phyloP scores from a whole-genome alignment of 2,888 invertebrate species.

The Zygaena filipendulae region DNA sequence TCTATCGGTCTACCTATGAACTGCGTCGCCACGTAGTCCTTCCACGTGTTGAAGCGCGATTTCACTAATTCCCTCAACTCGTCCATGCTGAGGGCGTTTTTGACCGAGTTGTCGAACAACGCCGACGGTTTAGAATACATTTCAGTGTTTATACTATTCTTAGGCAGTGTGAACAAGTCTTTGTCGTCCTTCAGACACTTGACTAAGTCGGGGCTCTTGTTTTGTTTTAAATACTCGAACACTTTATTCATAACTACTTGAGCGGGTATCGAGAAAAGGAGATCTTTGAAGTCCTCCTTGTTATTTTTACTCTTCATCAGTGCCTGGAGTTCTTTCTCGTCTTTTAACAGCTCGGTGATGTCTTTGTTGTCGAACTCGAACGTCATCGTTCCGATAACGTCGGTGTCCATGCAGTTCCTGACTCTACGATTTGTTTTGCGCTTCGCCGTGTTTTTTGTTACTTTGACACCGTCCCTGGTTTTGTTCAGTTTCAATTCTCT shows the following conservation, averaged over 20 bases:
- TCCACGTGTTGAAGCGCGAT: conserved; percentile 45
- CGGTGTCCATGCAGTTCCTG: conserved; percentile 36
- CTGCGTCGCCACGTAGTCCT: conserved; percentile 38
- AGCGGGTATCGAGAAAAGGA: conserved; percentile 45
- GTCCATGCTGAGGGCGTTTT: conserved; percentile 46
- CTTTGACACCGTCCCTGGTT: conserved; percentile 45
- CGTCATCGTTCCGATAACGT: conserved; percentile 37
- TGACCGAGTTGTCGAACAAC: conserved; percentile 46
- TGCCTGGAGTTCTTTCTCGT: conserved; percentile 40
- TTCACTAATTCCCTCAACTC: conserved; percentile 40
- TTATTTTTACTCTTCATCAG: conserved; percentile 36
- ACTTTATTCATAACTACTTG: conserved; percentile 54
- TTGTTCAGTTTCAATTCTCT: conserved; percentile 51
- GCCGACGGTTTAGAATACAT: conserved; percentile 41
- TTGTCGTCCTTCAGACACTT: conserved; percentile 41
- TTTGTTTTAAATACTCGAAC: conserved; percentile 46
- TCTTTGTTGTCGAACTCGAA: conserved; percentile 49
- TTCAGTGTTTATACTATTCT: conserved; percentile 33
- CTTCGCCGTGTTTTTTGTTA: conserved; percentile 54
- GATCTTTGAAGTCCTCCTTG: conserved; percentile 45
- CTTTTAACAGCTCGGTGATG: conserved; percentile 35
- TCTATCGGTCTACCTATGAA: conserved; percentile 45
- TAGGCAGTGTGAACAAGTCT: conserved; percentile 31
- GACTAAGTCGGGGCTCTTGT: conserved; percentile 37
- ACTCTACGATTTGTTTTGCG: conserved; percentile 43